phyloP scores from a whole-genome alignment of 1,140 invertebrate species.

The Probaryconus sp. region DNA sequence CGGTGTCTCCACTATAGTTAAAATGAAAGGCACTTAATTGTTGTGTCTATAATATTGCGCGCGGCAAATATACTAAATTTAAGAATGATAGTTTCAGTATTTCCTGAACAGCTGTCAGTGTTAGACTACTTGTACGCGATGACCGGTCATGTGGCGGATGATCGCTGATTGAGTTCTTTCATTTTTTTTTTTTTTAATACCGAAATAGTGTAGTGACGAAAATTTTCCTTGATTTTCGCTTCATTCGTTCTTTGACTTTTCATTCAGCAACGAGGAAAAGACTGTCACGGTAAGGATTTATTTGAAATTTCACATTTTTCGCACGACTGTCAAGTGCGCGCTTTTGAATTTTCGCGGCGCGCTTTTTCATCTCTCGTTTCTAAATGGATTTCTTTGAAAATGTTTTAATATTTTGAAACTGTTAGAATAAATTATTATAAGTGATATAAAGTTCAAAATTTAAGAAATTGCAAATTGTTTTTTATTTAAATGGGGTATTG shows the following conservation, averaged over 20 bases:
- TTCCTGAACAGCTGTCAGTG: constrained; percentile 78
- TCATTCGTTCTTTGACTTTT: too few species aligned
- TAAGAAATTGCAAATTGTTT: background rate
- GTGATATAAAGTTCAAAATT: too few species aligned
- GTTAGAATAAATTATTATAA: too few species aligned
- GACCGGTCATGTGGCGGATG: constrained; percentile 66
- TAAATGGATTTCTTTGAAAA: too few species aligned
- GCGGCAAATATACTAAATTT: constrained; percentile 73
- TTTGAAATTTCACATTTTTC: too few species aligned
- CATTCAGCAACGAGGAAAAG: too few species aligned
- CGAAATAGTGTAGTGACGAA: constrained; percentile 21
- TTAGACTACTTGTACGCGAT: constrained; percentile 70
- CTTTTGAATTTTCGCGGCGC: too few species aligned
- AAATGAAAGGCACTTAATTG: constrained; percentile 78
- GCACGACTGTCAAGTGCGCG: too few species aligned
- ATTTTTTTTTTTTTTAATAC: constrained; percentile 9
- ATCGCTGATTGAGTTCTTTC: constrained; percentile 55
- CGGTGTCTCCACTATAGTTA: constrained; percentile 75
- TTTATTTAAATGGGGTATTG: background rate
- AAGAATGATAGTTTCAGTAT: constrained; percentile 78
- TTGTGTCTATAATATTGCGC: constrained; percentile 72
- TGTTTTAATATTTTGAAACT: too few species aligned
- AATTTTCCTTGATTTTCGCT: constrained; percentile 7
- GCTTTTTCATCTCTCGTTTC: too few species aligned
- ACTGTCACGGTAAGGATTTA: too few species aligned